phyloP scores from a whole-genome alignment of 2,113 vertebrate species.

The Laticauda laticaudata region DNA sequence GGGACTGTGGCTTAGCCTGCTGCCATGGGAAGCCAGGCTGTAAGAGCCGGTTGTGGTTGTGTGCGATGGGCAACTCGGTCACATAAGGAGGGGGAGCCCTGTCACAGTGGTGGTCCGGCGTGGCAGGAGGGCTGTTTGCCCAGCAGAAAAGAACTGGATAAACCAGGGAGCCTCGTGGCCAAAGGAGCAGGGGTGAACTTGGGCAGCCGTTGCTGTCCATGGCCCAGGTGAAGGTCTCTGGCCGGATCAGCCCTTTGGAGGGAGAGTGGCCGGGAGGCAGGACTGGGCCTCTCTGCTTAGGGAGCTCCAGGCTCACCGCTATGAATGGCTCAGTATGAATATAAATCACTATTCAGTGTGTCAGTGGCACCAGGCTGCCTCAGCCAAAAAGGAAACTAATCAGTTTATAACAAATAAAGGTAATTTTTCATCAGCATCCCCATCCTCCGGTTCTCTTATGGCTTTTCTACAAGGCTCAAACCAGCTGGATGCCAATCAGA shows the following conservation, averaged over 20 bases:
- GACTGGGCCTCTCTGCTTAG: neutral
- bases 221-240: neutral
- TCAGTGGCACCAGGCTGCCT: constrained; percentile 17
- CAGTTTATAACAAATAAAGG: constrained; percentile 22
- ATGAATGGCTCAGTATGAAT: neutral
- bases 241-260: neutral
- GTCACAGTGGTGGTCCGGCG: neutral
- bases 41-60: neutral
- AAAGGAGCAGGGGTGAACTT: neutral
- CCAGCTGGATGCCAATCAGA: neutral
- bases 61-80: neutral
- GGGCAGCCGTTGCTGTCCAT: neutral
- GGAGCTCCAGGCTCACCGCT: neutral
- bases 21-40: neutral
- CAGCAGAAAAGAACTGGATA: neutral
- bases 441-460: neutral
- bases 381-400: constrained; percentile 24
- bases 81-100: neutral
- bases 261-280: neutral
- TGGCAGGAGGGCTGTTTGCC: accelerated
- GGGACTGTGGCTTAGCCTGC: neutral
- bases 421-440: neutral
- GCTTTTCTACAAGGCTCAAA: neutral
- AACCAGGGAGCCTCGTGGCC: neutral
- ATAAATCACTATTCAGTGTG: constrained; percentile 15